phyloP scores from a whole-genome alignment of 2,888 invertebrate genomes.

The Ctena decussata region DNA sequence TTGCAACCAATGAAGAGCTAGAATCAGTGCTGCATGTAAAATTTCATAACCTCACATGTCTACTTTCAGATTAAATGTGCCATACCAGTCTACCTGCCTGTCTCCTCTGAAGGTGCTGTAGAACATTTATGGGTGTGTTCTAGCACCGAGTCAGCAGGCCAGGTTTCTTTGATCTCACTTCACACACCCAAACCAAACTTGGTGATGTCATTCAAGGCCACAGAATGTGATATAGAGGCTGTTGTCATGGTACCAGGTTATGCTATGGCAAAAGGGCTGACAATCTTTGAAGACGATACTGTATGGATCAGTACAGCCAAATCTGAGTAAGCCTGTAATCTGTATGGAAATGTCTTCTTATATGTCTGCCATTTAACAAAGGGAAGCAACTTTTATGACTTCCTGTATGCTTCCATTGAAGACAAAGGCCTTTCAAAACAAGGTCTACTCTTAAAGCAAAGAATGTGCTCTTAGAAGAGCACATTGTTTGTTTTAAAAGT shows the following conservation, averaged over 20 bases:
- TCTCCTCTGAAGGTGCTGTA: conserved; percentile 88
- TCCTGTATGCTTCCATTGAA: too few relatives aligned
- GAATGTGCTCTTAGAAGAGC: too few relatives aligned
- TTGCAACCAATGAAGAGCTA: too few relatives aligned
- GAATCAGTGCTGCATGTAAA: too few relatives aligned
- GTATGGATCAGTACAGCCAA: conserved; percentile 98
- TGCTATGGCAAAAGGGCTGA: conserved; percentile 54
- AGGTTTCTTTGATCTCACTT: conserved; percentile 91
- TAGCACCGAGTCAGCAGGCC: conserved; percentile 90
- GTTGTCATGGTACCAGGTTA: conserved; percentile 82
- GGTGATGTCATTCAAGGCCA: conserved; percentile 80
- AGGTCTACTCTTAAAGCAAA: too few relatives aligned
- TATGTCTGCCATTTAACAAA: too few relatives aligned
- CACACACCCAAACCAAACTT: conserved; percentile 83
- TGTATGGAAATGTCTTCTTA: too few relatives aligned
- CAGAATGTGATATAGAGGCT: conserved; percentile 75
- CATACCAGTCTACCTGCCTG: conserved; percentile 81
- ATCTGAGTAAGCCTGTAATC: conserved; percentile 88
- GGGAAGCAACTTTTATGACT: too few relatives aligned
- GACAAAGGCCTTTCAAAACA: too few relatives aligned
- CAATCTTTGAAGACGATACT: conserved; percentile 83
- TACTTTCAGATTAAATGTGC: conserved; percentile 83
- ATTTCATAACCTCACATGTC: too few relatives aligned
- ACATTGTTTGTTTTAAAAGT: too few relatives aligned
- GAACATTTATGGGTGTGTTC: conserved; percentile 97